phyloP scores from a whole-genome alignment of 2,888 invertebrate species.

The Eustalomyia histrio region DNA sequence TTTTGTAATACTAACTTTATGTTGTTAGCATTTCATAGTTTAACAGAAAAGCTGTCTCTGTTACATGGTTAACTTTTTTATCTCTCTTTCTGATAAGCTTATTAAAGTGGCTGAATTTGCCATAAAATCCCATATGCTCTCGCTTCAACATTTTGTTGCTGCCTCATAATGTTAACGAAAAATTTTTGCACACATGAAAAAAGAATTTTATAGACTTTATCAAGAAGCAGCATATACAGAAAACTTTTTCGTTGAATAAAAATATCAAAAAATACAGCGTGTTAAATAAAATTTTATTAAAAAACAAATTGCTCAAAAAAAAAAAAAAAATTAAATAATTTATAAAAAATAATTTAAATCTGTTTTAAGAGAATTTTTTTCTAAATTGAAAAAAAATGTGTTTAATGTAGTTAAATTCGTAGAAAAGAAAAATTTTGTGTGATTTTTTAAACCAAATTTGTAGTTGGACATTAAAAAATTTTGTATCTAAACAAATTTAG shows the following conservation, averaged over 20 bases:
- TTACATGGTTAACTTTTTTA: background rate
- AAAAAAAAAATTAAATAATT: background rate
- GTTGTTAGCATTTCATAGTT: background rate
- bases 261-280: background rate
- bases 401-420: background rate
- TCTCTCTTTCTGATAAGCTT: background rate
- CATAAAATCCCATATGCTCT: background rate
- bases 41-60: background rate
- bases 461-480: background rate
- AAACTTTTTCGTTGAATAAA: conserved; percentile 18
- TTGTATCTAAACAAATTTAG: background rate
- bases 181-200: conserved; percentile 1
- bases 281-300: background rate
- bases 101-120: background rate
- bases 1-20: background rate
- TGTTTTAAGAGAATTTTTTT: background rate
- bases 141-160: background rate
- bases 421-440: background rate
- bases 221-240: conserved; percentile 47
- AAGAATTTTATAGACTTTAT: conserved; percentile 4
- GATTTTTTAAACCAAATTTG: background rate
- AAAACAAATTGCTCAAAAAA: background rate
- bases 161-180: background rate
- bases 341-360: background rate
- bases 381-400: background rate